Base-by-base conservation (phyloP, 2,113 vertebrate species). In the Apeltes quadracus region DNA sequence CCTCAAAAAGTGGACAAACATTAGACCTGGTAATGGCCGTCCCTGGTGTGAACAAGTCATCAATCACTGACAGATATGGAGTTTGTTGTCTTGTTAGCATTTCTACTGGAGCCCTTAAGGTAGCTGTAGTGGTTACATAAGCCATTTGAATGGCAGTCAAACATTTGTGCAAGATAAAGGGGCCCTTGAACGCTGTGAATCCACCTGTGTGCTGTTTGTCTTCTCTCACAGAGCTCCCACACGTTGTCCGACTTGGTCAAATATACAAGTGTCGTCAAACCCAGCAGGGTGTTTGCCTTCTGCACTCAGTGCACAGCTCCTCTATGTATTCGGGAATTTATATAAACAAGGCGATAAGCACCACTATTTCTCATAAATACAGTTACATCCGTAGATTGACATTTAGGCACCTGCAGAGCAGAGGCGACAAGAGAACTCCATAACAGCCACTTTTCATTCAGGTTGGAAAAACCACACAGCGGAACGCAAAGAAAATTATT, bases 151-250 rank as follows among this genome's bases (percentile, higher is more conserved):
- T 85, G 84, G 87, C 71, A 87, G 86, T 88, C 91, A 94, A 94
- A 93, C 89, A 94, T 89, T 87, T 89, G 84, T 54, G 61, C 54
- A 65, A 91, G 92, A 93, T 94, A 94, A 92, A 88, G 73, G 84
- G 85, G 84, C 84, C 73, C 91, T 92, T 89, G 89, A 90, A 84
- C 80, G 84, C 76, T 79, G 72, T 88, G 85, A 92, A 91, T 90
- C 81, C 94, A 95, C 91, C 93, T 95, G 94, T 88, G 78, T 44
- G 55, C 57, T 93, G 92, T 94, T 94, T 92, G 89, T 70, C 75
- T 90, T 90, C 72, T 86, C 85, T 87, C 88, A 74, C 50, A 20
- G 72, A 84, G 51, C 90, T 93, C 91, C 86, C 90, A 90, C 88
- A 90, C 76, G 14, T 69, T 75, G 75, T 65, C 68, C 20, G 50